Evolutionary conservation across 2,888 invertebrate genomes (phyloP).

Genomic region (Priocnemis perturbator): DNA sequence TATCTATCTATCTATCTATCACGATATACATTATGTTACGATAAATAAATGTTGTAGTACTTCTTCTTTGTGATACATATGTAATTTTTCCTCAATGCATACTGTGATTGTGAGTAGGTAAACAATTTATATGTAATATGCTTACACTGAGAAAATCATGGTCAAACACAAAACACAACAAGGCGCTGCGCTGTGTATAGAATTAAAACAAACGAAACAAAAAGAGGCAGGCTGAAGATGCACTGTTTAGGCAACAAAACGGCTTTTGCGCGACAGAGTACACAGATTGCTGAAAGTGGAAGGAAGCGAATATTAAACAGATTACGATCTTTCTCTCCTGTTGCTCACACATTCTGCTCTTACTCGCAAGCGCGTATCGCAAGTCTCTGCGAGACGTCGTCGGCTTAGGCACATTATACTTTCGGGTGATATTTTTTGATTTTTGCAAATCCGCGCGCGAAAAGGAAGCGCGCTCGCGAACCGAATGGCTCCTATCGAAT

Average conservation of each 20-base stretch:
- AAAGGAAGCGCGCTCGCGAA: too few species aligned
- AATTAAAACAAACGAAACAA: not conserved
- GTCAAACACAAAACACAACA: constrained; percentile 42
- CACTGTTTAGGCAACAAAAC: not conserved
- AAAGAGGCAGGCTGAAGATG: constrained; percentile 1
- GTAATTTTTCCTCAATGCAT: constrained; percentile 57
- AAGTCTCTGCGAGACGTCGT: not conserved
- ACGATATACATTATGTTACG: constrained; percentile 67
- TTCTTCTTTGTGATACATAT: constrained; percentile 71
- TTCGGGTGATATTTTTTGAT: constrained; percentile 4
- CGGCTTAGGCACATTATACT: constrained; percentile 7
- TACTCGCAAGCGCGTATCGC: not conserved
- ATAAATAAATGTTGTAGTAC: constrained; percentile 73
- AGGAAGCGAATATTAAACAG: too few species aligned
- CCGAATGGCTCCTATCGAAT: too few species aligned
- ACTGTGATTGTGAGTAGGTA: constrained; percentile 53
- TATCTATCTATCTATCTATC: constrained; percentile 37
- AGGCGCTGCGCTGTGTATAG: not conserved
- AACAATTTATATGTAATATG: constrained; percentile 37
- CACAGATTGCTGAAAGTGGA: not conserved
- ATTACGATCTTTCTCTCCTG: constrained; percentile 1
- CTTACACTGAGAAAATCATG: constrained; percentile 34
- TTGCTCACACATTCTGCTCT: constrained; percentile 5
- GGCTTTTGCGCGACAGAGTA: not conserved
- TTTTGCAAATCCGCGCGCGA: too few species aligned